A percentile compares a stretch with the other conserved stretches of the same genome.
Evolutionary conservation across 2,797 vertebrate genomes (phyloP).

Genomic region (Argyrosomus regius): DNA sequence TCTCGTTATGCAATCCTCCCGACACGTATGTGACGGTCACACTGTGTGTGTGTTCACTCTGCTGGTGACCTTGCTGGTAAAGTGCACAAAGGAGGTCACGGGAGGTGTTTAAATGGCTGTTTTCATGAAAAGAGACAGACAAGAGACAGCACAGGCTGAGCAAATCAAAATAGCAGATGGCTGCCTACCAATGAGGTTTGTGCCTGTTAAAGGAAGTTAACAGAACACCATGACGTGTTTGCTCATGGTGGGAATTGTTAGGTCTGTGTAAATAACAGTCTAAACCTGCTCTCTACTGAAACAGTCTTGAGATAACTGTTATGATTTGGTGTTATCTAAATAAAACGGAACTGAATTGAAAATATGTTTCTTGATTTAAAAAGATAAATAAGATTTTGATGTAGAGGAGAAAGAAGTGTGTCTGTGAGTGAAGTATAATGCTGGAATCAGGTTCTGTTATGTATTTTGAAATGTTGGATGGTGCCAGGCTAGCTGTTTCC

Average conservation of each 20-base stretch:
- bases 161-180: no score
- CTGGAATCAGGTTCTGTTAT: background rate
- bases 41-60: background rate
- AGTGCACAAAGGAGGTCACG: background rate
- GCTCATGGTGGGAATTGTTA: no score
- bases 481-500: background rate
- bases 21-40: background rate
- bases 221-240: no score
- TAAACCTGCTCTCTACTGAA: no score
- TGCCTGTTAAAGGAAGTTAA: no score
- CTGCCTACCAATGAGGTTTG: no score
- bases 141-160: background rate
- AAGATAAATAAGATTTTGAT: no score
- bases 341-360: no score
- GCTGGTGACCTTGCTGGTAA: conserved; percentile 2
- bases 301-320: no score
- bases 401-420: background rate
- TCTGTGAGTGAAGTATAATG: background rate
- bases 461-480: background rate
- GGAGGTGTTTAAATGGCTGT: background rate
- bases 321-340: no score
- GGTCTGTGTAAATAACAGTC: no score
- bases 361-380: no score
- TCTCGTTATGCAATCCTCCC: background rate
- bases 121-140: background rate